phyloP scores from a whole-genome alignment of 2,113 vertebrate species.

The Platysternon megacephalum region DNA sequence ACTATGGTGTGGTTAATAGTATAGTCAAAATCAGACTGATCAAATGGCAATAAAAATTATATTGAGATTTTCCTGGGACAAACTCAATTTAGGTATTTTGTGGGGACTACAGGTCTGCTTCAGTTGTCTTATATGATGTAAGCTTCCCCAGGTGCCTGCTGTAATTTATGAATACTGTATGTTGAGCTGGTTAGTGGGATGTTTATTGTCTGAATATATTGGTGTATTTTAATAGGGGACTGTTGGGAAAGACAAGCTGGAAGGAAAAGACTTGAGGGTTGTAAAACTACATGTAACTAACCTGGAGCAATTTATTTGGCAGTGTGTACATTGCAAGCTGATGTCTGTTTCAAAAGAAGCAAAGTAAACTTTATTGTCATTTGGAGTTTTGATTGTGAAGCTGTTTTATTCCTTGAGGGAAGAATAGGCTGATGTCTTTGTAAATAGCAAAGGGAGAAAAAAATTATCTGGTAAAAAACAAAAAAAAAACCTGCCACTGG shows the following conservation, averaged over 20 bases:
- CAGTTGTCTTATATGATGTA: neutral
- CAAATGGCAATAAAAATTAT: neutral
- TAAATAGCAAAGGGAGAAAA: neutral
- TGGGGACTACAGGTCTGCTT: neutral
- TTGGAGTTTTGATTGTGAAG: conserved; percentile 41
- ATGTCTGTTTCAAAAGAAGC: conserved; percentile 28
- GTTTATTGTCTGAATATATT: neutral
- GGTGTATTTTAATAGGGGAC: neutral
- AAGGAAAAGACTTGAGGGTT: conserved; percentile 5
- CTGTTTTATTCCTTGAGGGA: neutral
- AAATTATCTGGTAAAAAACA: neutral
- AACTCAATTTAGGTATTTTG: neutral
- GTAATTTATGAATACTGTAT: neutral
- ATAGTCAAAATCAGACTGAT: conserved; percentile 16
- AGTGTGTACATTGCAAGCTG: conserved; percentile 11
- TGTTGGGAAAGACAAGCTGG: conserved; percentile 24
- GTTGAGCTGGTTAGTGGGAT: conserved; percentile 11
- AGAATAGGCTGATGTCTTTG: neutral
- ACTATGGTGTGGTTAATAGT: neutral
- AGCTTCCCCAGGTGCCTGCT: neutral
- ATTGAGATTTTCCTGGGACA: conserved; percentile 14
- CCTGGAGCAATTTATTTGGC: conserved; percentile 16
- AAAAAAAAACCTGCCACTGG: neutral
- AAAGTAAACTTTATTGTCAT: conserved; percentile 10
- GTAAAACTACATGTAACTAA: neutral